These are phyloP conservation scores for Stenolophus ochropezus DNA, from an alignment of 2,888 invertebrate species.

Conservation along the genomic window DNA sequence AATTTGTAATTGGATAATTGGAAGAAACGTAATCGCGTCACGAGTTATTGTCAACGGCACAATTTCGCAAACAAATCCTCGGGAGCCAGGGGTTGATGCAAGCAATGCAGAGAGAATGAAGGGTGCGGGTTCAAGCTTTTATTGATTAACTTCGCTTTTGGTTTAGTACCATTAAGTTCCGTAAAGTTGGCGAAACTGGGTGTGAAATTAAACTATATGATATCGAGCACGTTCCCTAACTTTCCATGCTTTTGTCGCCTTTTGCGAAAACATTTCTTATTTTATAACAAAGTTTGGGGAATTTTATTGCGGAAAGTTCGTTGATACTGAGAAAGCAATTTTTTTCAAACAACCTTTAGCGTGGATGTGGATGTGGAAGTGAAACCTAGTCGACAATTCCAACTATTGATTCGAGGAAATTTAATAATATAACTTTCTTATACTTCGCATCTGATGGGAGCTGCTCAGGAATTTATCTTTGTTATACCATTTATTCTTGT, in stretches of 20 bases:
- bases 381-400: slow-evolving; percentile 43
- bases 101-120: not conserved
- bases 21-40: slow-evolving; percentile 8
- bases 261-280: slow-evolving; percentile 51
- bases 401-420: slow-evolving; percentile 51
- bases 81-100: not conserved
- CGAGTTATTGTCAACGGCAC: slow-evolving; percentile 53
- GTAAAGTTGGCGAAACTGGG: slow-evolving; percentile 54
- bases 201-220: slow-evolving; percentile 56
- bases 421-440: slow-evolving; percentile 52
- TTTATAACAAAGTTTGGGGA: slow-evolving; percentile 52
- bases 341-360: slow-evolving; percentile 45
- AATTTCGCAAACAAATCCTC: slow-evolving; percentile 45
- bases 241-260: slow-evolving; percentile 28
- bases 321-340: slow-evolving; percentile 49
- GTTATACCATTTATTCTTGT: slow-evolving; percentile 40
- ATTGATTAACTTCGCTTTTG: slow-evolving; percentile 59
- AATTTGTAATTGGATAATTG: slow-evolving; percentile 54
- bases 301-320: slow-evolving; percentile 54
- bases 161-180: slow-evolving; percentile 59
- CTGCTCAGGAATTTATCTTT: slow-evolving; percentile 30
- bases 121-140: slow-evolving; percentile 52
- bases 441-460: slow-evolving; percentile 25
- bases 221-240: slow-evolving; percentile 34
- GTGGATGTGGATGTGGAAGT: slow-evolving; percentile 28